Conservation (phyloP, 2,797 vertebrate species). For the Ara ararauna region DNA sequence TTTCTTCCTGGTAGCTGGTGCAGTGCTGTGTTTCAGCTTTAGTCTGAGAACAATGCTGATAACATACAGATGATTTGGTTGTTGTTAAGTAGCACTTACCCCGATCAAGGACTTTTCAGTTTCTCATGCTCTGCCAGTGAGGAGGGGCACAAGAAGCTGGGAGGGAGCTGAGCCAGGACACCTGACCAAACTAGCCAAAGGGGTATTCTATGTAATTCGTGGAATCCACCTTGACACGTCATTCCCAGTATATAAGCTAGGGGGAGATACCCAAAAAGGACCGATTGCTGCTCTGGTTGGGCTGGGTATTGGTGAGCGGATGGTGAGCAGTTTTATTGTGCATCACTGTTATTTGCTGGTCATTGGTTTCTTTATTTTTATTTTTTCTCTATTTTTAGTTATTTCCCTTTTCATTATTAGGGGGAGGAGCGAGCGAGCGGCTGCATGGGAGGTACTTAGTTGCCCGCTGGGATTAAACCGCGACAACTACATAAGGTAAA, state of each 20-base stretch:
- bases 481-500: background rate
- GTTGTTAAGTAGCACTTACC: background rate
- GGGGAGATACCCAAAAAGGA: background rate
- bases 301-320: background rate
- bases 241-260: background rate
- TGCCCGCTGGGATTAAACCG: background rate
- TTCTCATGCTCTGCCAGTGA: background rate
- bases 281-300: background rate
- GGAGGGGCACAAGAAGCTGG: background rate
- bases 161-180: background rate
- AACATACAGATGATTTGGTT: background rate
- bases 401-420: background rate
- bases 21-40: background rate
- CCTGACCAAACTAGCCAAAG: background rate
- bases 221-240: background rate
- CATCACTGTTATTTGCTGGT: background rate
- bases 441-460: background rate
- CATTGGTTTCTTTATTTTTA: background rate
- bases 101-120: background rate
- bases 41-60: background rate
- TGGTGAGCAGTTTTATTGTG: background rate
- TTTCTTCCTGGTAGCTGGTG: background rate
- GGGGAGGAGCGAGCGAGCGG: background rate
- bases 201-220: accelerated
- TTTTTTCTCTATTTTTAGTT: background rate